phyloP scores from a whole-genome alignment of 2,113 vertebrate genomes.

The Equus quagga region DNA sequence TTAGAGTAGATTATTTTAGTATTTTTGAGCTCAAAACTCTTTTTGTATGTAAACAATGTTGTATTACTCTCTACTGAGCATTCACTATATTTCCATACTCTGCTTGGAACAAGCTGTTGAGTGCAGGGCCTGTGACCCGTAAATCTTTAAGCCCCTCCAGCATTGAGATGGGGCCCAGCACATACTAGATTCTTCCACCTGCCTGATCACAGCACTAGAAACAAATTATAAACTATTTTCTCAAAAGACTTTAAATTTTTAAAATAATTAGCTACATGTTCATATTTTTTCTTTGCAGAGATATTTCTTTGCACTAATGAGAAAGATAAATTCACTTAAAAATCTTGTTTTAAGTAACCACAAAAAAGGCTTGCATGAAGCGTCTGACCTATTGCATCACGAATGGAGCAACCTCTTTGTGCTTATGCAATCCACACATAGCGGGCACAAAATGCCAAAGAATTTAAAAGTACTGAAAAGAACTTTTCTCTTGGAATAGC shows the following conservation, averaged over 20 bases:
- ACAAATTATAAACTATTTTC: background rate
- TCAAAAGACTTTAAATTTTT: background rate
- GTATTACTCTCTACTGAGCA: background rate
- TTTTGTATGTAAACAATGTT: background rate
- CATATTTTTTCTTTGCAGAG: background rate
- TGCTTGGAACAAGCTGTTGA: background rate
- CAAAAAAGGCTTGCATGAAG: background rate
- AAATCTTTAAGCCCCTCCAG: background rate
- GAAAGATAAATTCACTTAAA: conserved; percentile 14
- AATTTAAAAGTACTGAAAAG: conserved; percentile 52
- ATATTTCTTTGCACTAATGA: conserved; percentile 13
- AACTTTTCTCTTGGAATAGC: background rate
- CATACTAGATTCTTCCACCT: background rate
- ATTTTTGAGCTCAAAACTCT: background rate
- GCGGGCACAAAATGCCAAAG: conserved; percentile 2
- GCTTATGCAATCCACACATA: background rate
- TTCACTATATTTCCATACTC: background rate
- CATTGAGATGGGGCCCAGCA: background rate
- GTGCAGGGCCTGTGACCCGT: no score
- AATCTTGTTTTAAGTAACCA: background rate
- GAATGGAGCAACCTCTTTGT: background rate
- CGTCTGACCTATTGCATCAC: background rate
- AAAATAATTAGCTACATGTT: background rate
- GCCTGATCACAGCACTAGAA: background rate
- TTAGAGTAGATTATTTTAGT: background rate